A percentile compares a stretch with the other conserved stretches of the same genome.
phyloP scores from a whole-genome alignment of 2,797 vertebrate species.

The Pseudomugil gertrudae region DNA sequence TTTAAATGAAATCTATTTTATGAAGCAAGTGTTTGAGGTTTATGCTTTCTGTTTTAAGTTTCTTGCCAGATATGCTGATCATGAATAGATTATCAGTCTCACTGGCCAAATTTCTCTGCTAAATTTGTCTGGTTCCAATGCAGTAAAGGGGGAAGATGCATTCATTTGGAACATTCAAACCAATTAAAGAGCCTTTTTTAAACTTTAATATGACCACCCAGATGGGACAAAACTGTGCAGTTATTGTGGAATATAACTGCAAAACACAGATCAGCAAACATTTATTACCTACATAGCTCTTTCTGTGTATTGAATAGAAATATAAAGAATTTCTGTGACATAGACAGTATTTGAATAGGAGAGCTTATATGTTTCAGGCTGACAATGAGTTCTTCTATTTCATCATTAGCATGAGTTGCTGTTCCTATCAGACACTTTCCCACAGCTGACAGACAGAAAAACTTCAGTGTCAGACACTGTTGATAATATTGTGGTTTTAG shows the following conservation, averaged over 20 bases:
- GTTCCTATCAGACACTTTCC: slow-evolving; percentile 33
- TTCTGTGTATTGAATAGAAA: background rate
- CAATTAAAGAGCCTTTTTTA: background rate
- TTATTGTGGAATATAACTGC: background rate
- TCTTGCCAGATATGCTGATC: background rate
- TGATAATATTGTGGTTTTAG: slow-evolving; percentile 50
- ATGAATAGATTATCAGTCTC: background rate
- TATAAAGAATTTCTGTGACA: background rate
- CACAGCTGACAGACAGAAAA: slow-evolving; percentile 43
- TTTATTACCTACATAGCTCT: background rate
- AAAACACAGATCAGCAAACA: background rate
- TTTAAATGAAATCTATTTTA: background rate
- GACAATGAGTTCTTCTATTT: slow-evolving; percentile 1
- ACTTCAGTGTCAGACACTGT: slow-evolving; percentile 50
- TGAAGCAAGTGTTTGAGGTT: slow-evolving; percentile 1
- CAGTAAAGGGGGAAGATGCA: background rate
- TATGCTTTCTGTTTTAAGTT: background rate
- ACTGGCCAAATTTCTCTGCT: background rate
- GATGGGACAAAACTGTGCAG: background rate
- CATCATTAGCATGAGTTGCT: background rate
- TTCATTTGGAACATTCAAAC: background rate
- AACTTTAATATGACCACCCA: background rate
- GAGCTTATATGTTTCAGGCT: background rate
- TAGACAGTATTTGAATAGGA: background rate
- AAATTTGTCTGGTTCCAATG: background rate